Base-by-base conservation (phyloP, 2,797 vertebrate genomes). In the Danio tinwini region DNA sequence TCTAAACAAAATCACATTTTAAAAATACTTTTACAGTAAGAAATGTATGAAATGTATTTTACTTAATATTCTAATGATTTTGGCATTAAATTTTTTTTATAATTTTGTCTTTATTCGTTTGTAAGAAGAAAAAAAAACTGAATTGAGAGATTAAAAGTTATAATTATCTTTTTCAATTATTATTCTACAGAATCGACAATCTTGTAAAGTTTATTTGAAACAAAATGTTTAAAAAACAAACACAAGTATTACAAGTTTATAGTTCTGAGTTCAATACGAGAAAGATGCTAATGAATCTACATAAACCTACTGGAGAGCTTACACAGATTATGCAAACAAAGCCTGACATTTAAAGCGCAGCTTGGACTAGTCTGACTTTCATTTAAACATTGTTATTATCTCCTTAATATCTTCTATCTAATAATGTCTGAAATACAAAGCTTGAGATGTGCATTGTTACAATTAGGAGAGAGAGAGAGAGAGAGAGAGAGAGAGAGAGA, bases 281-380 rank as follows among this genome's bases (percentile, higher is more conserved):
- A 75, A 63, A 75, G 17, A 39, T 21, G 45, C 42, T 45, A 37
- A 12, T 75, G 71, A 19, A 47, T 37, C 55, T 58, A 50, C 29
- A 12, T 29, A 49, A 2, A 10, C 8, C 61, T 59, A 47, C 7
- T 16, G 45, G 3, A 55, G 10, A 75, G 39, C 39, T 73, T 21
- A 67, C 70, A 68, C 59, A 39, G 62, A 68, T 69, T 63, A 79
- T 55, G 49, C 56, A 78, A 61, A 78, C 76, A 78, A 78, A 78
- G 65, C 21, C 29, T 69, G 65, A 42, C 76, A 78, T 62, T 74
- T 74, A 63, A 61, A 78, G 17, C 65, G 45, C 56, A 37, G 56
- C 59, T 72, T 64, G 47, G 39, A 63, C 55, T 61, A 64, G 39
- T 14, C 68, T 5, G 6, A 64, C 50, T 14, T 80, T 73, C 59